These are phyloP conservation scores for Cataglyphis hispanica DNA, from an alignment of 1,140 invertebrate species.

Conservation along the genomic window DNA sequence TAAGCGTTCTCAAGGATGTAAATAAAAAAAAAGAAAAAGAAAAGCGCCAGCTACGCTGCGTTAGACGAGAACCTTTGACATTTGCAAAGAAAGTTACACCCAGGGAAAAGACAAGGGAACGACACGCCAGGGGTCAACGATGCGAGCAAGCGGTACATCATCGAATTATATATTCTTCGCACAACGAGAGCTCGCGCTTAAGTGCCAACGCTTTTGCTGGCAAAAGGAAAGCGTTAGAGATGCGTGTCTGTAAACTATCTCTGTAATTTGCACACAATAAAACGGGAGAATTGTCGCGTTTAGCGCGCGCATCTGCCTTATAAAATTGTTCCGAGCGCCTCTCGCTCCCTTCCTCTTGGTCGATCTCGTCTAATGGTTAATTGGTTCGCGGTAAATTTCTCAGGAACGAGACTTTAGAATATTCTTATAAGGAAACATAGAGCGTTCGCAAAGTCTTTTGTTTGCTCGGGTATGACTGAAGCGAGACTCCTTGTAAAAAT, in stretches of 20 bases:
- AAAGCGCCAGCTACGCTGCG: not conserved
- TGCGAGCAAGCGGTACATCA: slow-evolving; percentile 10
- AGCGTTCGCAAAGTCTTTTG: not conserved
- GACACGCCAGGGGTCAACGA: not conserved
- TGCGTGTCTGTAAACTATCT: slow-evolving; percentile 12
- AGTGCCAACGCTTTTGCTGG: not conserved
- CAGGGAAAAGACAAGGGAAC: slow-evolving; percentile 14
- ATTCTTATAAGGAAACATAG: not conserved
- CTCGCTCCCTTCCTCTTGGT: not conserved
- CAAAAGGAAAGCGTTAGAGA: slow-evolving; percentile 17
- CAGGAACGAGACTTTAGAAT: not conserved
- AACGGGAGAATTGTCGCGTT: slow-evolving; percentile 7
- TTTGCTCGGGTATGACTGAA: not conserved
- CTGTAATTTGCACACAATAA: slow-evolving; percentile 44
- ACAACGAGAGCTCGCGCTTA: slow-evolving; percentile 9
- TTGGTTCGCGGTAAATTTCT: not conserved
- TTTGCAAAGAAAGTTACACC: slow-evolving; percentile 78
- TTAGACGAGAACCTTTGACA: slow-evolving; percentile 70
- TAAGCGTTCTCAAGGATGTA: slow-evolving; percentile 8
- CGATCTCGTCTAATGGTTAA: not conserved
- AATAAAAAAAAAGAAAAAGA: not conserved
- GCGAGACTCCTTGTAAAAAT: not conserved
- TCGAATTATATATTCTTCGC: slow-evolving; percentile 49
- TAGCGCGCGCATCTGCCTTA: not conserved
- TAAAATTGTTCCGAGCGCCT: not conserved